Evolutionary conservation across 2,888 invertebrate genomes (phyloP).

Genomic region (Chymomyza procnemis): DNA sequence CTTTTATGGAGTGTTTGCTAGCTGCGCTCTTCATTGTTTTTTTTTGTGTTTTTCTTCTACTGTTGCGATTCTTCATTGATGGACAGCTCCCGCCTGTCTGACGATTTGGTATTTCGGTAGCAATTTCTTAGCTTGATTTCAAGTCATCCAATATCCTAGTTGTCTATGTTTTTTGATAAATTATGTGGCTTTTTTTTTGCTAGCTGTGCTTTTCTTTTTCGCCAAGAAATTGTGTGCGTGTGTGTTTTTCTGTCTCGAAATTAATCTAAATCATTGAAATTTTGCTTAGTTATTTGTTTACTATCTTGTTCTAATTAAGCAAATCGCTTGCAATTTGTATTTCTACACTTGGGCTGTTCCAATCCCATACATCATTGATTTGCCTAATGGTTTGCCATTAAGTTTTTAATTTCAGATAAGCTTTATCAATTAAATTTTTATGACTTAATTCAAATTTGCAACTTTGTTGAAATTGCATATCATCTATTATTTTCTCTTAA

Average conservation of each 20-base stretch:
- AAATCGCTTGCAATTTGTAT: conserved; percentile 42
- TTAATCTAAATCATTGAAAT: neutral
- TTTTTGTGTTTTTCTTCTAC: conserved; percentile 29
- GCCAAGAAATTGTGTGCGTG: neutral
- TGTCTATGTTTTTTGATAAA: conserved; percentile 36
- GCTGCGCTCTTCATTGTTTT: neutral
- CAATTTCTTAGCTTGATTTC: conserved; percentile 45
- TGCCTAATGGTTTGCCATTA: neutral
- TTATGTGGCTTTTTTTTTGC: conserved; percentile 39
- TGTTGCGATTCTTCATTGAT: neutral
- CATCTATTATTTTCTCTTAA: conserved; percentile 56
- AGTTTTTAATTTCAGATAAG: neutral
- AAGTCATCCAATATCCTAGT: conserved; percentile 60
- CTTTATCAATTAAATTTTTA: neutral
- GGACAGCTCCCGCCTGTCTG: neutral
- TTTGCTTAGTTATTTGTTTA: neutral
- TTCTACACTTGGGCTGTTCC: neutral
- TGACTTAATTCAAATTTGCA: neutral
- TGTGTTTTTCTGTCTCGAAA: neutral
- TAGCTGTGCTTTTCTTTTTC: neutral
- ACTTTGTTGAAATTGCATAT: neutral
- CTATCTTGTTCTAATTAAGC: neutral
- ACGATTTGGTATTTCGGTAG: conserved; percentile 1
- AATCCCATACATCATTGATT: neutral
- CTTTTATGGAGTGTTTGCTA: neutral